A percentile compares a stretch with the other conserved stretches of the same genome.
Conservation (phyloP, 2,888 invertebrate species). For the Meloe dianella region DNA sequence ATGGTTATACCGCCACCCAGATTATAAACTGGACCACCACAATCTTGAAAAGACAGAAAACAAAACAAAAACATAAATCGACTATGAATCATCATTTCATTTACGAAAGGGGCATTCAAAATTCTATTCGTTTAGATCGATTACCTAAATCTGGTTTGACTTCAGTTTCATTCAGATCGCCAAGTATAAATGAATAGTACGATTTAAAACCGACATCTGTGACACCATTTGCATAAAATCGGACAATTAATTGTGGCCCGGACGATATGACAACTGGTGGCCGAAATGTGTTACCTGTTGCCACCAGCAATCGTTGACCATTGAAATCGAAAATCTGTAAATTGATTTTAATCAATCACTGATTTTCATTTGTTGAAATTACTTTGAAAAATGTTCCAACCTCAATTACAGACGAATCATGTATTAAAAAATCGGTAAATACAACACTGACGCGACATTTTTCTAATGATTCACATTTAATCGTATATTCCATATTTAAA, state of each 20-base stretch:
- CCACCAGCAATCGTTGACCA: slow-evolving; percentile 69
- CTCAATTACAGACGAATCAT: slow-evolving; percentile 70
- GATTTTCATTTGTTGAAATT: slow-evolving; percentile 1
- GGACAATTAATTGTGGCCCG: slow-evolving; percentile 67
- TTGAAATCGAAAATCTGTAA: slow-evolving; percentile 71
- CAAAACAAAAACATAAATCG: too few relatives aligned
- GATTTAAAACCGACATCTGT: slow-evolving; percentile 72
- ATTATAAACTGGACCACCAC: slow-evolving; percentile 74
- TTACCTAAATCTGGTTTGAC: slow-evolving; percentile 43
- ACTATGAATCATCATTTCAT: too few relatives aligned
- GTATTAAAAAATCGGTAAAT: slow-evolving; percentile 73
- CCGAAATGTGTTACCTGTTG: slow-evolving; percentile 70
- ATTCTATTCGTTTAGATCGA: too few relatives aligned
- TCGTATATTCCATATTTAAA: slow-evolving; percentile 69
- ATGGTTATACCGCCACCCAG: slow-evolving; percentile 76
- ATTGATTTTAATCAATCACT: too few relatives aligned
- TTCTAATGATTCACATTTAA: slow-evolving; percentile 62
- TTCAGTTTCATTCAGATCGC: slow-evolving; percentile 36
- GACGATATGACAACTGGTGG: slow-evolving; percentile 71
- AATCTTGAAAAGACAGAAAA: slow-evolving; percentile 60
- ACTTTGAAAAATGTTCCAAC: slow-evolving; percentile 52
- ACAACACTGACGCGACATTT: slow-evolving; percentile 68
- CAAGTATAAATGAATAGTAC: slow-evolving; percentile 56
- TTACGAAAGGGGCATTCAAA: too few relatives aligned
- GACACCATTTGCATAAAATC: slow-evolving; percentile 75